These are phyloP conservation scores for Synanthedon andrenaeformis DNA, from an alignment of 2,888 invertebrate species.

Conservation along the genomic window DNA sequence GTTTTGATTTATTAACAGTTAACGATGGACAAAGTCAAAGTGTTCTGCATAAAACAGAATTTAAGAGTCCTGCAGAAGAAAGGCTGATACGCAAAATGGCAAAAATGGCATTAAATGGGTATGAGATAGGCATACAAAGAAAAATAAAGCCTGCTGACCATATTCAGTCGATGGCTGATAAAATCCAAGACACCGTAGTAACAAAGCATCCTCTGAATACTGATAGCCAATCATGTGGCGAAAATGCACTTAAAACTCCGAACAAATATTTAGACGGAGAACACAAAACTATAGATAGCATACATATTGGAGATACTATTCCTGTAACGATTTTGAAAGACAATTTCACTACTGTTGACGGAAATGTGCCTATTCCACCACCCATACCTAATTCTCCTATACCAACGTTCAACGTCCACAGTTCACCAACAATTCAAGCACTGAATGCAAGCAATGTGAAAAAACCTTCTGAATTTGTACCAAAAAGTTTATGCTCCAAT, in stretches of 20 bases:
- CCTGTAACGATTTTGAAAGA: conserved; percentile 45
- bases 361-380: conserved; percentile 39
- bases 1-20: conserved; percentile 49
- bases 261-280: conserved; percentile 39
- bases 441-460: conserved; percentile 15
- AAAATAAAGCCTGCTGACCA: conserved; percentile 66
- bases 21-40: conserved; percentile 39
- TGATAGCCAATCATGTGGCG: conserved; percentile 37
- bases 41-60: conserved; percentile 45
- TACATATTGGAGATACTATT: conserved; percentile 41
- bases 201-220: conserved; percentile 62
- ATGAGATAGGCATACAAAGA: conserved; percentile 65
- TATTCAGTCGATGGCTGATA: conserved; percentile 64
- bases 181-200: conserved; percentile 66
- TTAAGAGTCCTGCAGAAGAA: conserved; percentile 63
- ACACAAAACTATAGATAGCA: conserved; percentile 41
- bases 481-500: conserved; percentile 25
- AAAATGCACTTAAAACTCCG: conserved; percentile 38
- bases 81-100: conserved; percentile 63
- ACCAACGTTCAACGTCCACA: conserved; percentile 41
- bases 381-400: conserved; percentile 53
- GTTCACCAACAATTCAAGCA: conserved; percentile 24
- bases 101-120: conserved; percentile 65
- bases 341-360: conserved; percentile 27
- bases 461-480: conserved; percentile 20